Evolutionary conservation across 2,113 vertebrate genomes (phyloP), one percentile per base, ranked within the genome.

Genomic region (Puntigrus tetrazona): DNA sequence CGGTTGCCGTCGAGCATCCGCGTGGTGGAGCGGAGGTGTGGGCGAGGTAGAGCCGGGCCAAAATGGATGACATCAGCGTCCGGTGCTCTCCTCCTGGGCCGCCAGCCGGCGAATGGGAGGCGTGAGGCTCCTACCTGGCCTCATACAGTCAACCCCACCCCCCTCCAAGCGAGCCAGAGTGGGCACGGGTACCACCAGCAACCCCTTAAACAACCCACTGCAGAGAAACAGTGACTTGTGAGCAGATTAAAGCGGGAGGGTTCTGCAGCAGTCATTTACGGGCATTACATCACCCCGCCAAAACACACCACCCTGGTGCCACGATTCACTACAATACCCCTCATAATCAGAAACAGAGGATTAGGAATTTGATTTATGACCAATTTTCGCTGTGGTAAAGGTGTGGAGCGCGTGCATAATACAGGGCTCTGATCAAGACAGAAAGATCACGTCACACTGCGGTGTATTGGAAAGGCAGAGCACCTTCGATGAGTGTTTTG

Each of bases 181-280:
- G 88, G 80, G 72, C 69, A 84, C 27, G n/a, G 63, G 82, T 69
- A 52, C 47, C 85, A 90, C 87, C 88, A 87, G 87, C 88, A 85
- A 86, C 82, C 72, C 72, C 72, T 13, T 36, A 18, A 74, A 18
- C 83, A 90, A 89, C 91, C 88, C 91, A 92, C 90, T 89, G 90
- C 92, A 91, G 89, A 88, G 84, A 82, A 88, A 16, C 52, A 78
- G 50, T 34, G 13, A 18, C 25, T 31, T 65, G 2, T 41, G 91
- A 91, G 92, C 91, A 91, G 85, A 91, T 90, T 87, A 90, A 31
- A 76, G 72, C 20, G 14, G 63, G 41, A 63, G 80, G 67, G 52
- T 57, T 86, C 75, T 88, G 87, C 87, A 67, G 78, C 82, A 88
- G 81, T 36, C 36, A n/a, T 75, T 74, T 29, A 81, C n/a, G n/a